Evolutionary conservation across 2,113 vertebrate genomes (phyloP).

Genomic region (Hiodon alosoides): DNA sequence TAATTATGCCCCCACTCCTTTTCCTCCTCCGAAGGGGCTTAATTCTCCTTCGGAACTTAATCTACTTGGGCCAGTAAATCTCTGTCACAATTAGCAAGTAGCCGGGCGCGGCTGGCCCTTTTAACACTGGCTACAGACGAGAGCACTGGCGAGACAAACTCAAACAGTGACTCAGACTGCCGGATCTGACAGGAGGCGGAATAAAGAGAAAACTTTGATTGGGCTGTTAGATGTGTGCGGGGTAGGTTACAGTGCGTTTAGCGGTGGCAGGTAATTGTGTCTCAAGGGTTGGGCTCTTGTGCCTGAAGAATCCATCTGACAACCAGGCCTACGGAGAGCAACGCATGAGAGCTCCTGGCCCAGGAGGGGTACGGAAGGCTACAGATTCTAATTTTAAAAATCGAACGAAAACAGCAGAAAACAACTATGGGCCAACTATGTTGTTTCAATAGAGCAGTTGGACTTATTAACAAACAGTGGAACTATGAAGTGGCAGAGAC

Average conservation of each 20-base stretch:
- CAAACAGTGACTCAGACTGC: not conserved
- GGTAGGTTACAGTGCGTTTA: not conserved
- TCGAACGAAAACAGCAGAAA: no score
- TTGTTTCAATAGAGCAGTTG: no score
- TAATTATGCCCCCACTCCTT: constrained; percentile 42
- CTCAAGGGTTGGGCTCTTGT: not conserved
- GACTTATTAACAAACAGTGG: no score
- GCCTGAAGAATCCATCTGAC: not conserved
- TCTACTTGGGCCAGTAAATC: constrained; percentile 61
- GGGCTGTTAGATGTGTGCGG: not conserved
- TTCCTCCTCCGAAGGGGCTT: constrained; percentile 38
- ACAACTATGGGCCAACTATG: no score
- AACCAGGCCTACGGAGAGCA: not conserved
- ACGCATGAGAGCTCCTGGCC: no score
- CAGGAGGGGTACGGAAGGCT: no score
- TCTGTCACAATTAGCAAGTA: constrained; percentile 64
- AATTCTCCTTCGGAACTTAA: constrained; percentile 55
- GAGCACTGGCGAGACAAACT: not conserved
- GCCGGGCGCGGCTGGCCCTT: constrained; percentile 45
- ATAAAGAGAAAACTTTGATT: constrained; percentile 5
- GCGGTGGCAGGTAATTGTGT: constrained; percentile 2
- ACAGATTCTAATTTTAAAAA: no score
- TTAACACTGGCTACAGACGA: constrained; percentile 31
- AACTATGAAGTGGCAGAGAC: no score
- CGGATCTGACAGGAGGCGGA: not conserved